Conservation (phyloP, 2,113 vertebrate species). For the cattle (Bos taurus) region DNA sequence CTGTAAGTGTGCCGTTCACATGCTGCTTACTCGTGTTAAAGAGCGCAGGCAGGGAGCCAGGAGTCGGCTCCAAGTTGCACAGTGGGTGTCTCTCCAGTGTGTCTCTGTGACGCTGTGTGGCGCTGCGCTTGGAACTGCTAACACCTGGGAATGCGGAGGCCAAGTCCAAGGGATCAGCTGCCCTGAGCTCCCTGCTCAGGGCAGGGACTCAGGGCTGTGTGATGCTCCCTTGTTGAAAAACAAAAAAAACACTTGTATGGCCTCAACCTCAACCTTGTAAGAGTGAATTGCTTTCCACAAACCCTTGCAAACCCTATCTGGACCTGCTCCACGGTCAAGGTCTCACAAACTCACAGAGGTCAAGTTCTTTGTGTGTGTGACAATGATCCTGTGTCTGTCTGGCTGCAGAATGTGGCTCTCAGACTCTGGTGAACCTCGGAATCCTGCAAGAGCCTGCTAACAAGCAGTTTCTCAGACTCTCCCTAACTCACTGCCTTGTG, state of each 20-base stretch:
- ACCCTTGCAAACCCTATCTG: neutral
- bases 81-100: fast-evolving
- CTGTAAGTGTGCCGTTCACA: neutral
- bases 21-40: neutral
- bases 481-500: neutral
- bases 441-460: neutral
- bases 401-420: neutral
- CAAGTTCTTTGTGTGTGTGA: neutral
- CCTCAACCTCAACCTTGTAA: neutral
- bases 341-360: neutral
- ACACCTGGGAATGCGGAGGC: neutral
- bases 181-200: too few relatives aligned
- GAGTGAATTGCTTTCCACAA: neutral
- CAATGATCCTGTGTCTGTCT: fast-evolving
- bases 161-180: fast-evolving
- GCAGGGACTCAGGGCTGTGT: neutral
- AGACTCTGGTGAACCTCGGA: neutral
- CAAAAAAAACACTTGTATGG: neutral
- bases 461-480: neutral
- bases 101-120: neutral
- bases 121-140: neutral
- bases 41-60: neutral
- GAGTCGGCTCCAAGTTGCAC: neutral
- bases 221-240: neutral
- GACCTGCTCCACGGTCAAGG: neutral